phyloP scores from a whole-genome alignment of 2,888 invertebrate species.

The Enoplolaimus lenunculus region DNA sequence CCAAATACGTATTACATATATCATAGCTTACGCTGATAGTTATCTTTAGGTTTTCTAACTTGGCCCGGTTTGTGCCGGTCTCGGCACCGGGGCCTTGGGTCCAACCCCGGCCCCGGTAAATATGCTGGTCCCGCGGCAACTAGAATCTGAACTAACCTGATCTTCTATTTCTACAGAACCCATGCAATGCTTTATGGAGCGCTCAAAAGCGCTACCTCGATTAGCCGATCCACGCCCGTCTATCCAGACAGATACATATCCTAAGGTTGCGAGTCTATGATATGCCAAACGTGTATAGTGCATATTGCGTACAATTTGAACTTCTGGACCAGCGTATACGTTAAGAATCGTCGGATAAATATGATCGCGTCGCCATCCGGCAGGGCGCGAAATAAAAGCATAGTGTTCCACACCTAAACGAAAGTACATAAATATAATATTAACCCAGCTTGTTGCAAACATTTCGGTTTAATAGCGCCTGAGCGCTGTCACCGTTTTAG shows the following conservation, averaged over 20 bases:
- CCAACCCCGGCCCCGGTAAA: background rate
- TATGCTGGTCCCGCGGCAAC: constrained; percentile 23
- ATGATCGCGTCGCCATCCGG: constrained; percentile 48
- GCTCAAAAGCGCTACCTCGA: constrained; percentile 78
- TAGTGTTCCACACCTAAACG: constrained; percentile 48
- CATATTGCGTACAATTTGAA: constrained; percentile 80
- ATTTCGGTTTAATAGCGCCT: too few species aligned
- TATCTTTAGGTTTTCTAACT: too few species aligned
- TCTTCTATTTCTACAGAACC: constrained; percentile 34
- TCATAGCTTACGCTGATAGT: too few species aligned
- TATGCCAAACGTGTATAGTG: constrained; percentile 62
- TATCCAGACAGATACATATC: constrained; percentile 84
- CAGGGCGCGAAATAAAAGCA: constrained; percentile 78
- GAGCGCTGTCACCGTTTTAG: too few species aligned
- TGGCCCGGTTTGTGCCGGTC: too few species aligned
- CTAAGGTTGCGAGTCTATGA: constrained; percentile 85
- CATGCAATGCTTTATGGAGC: constrained; percentile 72
- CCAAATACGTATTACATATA: too few species aligned
- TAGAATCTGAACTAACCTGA: constrained; percentile 12
- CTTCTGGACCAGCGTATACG: constrained; percentile 95
- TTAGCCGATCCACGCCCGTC: constrained; percentile 90
- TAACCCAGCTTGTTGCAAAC: too few species aligned
- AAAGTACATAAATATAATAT: too few species aligned
- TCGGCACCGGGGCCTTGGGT: too few species aligned
- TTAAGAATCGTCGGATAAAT: constrained; percentile 80